Base-by-base conservation (phyloP, 2,113 vertebrate species). In the Hymenochirus boettgeri region DNA sequence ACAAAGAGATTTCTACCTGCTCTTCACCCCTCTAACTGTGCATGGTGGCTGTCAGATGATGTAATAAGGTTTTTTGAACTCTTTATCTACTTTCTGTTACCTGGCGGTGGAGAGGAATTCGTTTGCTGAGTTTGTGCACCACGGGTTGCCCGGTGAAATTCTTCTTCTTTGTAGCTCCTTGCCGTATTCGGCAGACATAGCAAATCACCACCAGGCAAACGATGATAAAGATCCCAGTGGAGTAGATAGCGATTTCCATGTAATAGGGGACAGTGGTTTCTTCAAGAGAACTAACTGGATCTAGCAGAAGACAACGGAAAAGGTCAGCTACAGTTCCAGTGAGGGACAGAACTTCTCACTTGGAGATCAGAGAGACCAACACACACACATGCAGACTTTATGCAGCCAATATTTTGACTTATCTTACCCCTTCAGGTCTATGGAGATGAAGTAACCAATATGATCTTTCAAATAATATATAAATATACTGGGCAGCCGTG, bases 81-180 rank as follows among this genome's bases (percentile, higher is more conserved):
- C 96, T 96, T 96, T 97, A 98, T 99, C 95, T 99, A 99, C 96
- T 99, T 99, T 98, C 96, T 97, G 96, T 99, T 97, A 99, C 96
- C 96, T 99, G 96, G 33, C 96, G 95, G 76, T 95, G 91, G 80
- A 99, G 87, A n/a, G 96, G 96, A 70, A 99, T 96, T n/a, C 97
- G 88, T 79, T 99, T 99, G 79, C 90, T 96, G 57, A 99, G 88
- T 77, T 99, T 99, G 78, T 98, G 96, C 0, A 94, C 87, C 0
- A 95, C 96, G 65, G 96, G 96, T 75, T 91, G 89, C 48, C 90
- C 88, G 67, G 98, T 96, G 74, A 97, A 90, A 0, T 94, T 90
- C 78, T 99, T 99, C 89, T 98, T 98, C 65, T 90, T 83, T 64
- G 90, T 83, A 0, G 90, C 90, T n/a, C n/a, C 94, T 80, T 80